These are phyloP conservation scores for Callitettix versicolor DNA, from an alignment of 1,140 invertebrate species.

Conservation along the genomic window DNA sequence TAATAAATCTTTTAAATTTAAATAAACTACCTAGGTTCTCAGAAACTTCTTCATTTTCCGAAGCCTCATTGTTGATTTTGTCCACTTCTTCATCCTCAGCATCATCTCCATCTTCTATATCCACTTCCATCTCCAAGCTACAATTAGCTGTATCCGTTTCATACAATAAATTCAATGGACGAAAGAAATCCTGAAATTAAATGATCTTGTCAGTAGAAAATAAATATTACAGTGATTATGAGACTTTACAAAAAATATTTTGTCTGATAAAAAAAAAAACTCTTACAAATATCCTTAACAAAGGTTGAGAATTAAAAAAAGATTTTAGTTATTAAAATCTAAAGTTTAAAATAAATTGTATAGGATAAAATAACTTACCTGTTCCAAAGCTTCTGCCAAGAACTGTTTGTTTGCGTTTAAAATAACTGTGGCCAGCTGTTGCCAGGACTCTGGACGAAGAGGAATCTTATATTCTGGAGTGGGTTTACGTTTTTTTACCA, in stretches of 20 bases:
- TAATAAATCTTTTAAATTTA: no score
- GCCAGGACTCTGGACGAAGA: conserved; percentile 11
- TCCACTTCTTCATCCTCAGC: conserved; percentile 2
- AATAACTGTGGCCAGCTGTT: conserved; percentile 13
- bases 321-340: no score
- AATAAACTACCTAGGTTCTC: neutral
- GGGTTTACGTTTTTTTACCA: neutral
- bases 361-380: no score
- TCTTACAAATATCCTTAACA: no score
- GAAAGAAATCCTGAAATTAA: conserved; percentile 8
- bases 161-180: conserved; percentile 11
- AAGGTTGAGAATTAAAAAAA: no score
- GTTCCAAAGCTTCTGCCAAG: conserved; percentile 9
- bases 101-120: neutral
- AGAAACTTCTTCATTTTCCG: conserved; percentile 14
- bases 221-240: no score
- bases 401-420: conserved; percentile 10
- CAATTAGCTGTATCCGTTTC: neutral
- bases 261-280: no score
- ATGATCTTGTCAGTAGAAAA: neutral
- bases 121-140: conserved; percentile 12
- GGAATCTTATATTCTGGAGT: neutral
- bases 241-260: conserved; percentile 1
- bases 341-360: no score
- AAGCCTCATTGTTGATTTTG: neutral